A percentile compares a stretch with the other conserved stretches of the same genome.
phyloP scores from a whole-genome alignment of 2,888 invertebrate species.

The Dione vanillae region DNA sequence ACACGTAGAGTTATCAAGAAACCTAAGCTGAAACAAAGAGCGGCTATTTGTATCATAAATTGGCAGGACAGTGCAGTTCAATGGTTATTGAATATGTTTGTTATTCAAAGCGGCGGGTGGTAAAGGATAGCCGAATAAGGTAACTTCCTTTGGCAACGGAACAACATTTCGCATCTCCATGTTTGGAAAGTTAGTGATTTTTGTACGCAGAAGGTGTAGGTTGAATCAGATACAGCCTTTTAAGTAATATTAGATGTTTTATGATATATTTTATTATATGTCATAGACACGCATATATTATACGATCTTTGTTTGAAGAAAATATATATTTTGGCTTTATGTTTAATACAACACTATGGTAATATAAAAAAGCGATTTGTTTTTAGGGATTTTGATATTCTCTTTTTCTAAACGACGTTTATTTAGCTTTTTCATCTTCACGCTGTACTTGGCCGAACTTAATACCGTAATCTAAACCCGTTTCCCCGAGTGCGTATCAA shows the following conservation, averaged over 20 bases:
- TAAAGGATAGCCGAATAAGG: slow-evolving; percentile 61
- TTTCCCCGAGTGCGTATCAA: too few relatives aligned
- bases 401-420: too few relatives aligned
- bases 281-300: not conserved
- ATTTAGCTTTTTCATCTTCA: too few relatives aligned
- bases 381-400: too few relatives aligned
- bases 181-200: slow-evolving; percentile 46
- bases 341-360: too few relatives aligned
- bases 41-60: slow-evolving; percentile 35
- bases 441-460: too few relatives aligned
- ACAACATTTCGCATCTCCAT: slow-evolving; percentile 60
- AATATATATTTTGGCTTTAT: too few relatives aligned
- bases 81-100: slow-evolving; percentile 47
- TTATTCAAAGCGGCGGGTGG: slow-evolving; percentile 48
- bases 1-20: not conserved
- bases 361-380: too few relatives aligned
- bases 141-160: slow-evolving; percentile 58
- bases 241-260: not conserved
- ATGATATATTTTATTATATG: too few relatives aligned
- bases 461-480: too few relatives aligned
- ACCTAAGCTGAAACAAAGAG: slow-evolving; percentile 30
- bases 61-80: slow-evolving; percentile 34
- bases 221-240: slow-evolving; percentile 2
- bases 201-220: slow-evolving; percentile 1
- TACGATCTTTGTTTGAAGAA: too few relatives aligned